Conservation (phyloP, 2,888 invertebrate genomes). For the Metopia argyrocephala region DNA sequence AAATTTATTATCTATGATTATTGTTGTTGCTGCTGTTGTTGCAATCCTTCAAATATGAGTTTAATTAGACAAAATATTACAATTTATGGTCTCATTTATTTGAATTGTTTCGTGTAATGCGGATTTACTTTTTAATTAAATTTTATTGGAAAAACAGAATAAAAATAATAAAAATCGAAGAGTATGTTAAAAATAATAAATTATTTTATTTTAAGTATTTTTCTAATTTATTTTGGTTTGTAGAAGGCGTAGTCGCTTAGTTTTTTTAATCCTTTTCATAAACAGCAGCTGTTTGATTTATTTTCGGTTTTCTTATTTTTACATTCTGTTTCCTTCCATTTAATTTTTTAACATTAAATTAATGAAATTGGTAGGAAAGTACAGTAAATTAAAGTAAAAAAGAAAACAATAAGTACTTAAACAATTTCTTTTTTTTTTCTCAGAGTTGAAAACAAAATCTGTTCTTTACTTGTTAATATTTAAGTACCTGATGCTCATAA, state of each 20-base stretch:
- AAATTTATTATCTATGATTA: slow-evolving; percentile 40
- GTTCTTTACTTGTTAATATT: slow-evolving; percentile 4
- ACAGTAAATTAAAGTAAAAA: too few relatives aligned
- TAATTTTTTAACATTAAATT: background rate
- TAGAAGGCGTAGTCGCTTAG: slow-evolving; percentile 17
- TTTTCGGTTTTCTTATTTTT: background rate
- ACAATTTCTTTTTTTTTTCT: background rate
- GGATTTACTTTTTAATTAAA: background rate
- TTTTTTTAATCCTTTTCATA: slow-evolving; percentile 36
- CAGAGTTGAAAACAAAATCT: slow-evolving; percentile 5
- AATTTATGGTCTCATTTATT: slow-evolving; percentile 46
- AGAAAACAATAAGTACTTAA: background rate
- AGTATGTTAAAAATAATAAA: slow-evolving; percentile 13
- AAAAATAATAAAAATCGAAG: slow-evolving; percentile 22
- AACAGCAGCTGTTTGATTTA: slow-evolving; percentile 53
- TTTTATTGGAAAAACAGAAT: background rate
- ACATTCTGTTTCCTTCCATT: background rate
- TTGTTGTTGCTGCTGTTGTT: too few relatives aligned
- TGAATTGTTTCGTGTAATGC: background rate
- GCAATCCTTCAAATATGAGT: slow-evolving; percentile 41
- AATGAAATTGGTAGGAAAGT: too few relatives aligned
- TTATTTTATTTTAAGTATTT: slow-evolving; percentile 25
- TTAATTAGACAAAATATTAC: slow-evolving; percentile 53
- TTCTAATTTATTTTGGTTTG: too few relatives aligned
- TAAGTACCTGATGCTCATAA: slow-evolving; percentile 51